Evolutionary conservation across 2,888 invertebrate species (phyloP).

Genomic region (Xanthostigma xanthostigma): DNA sequence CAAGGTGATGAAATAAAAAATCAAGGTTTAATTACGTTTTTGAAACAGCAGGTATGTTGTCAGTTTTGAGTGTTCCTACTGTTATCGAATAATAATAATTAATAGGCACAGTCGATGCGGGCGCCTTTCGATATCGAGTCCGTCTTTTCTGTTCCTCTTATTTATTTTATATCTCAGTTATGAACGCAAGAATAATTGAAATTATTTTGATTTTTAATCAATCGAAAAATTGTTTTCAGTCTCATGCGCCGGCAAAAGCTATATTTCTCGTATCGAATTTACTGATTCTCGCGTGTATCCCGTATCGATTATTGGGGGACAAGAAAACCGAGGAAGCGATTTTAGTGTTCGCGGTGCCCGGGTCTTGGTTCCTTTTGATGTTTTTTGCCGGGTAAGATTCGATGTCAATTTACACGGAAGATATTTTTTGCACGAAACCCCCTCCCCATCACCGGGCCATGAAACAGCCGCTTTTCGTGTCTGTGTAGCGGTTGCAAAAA

Average conservation of each 20-base stretch:
- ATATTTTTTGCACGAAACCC: no score
- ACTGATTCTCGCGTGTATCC: constrained; percentile 77
- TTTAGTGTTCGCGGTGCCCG: constrained; percentile 82
- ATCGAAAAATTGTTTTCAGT: constrained; percentile 37
- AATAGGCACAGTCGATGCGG: no score
- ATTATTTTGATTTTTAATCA: constrained; percentile 2
- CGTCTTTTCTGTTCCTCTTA: no score
- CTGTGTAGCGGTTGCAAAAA: no score
- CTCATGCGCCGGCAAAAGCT: constrained; percentile 86
- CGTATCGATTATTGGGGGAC: constrained; percentile 61
- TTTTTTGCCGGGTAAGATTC: constrained; percentile 87
- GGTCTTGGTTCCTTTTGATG: constrained; percentile 94
- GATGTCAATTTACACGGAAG: background rate
- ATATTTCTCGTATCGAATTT: constrained; percentile 87
- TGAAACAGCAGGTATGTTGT: constrained; percentile 70
- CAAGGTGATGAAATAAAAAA: constrained; percentile 91
- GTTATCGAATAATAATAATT: no score
- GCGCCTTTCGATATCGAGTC: background rate
- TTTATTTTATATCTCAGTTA: no score
- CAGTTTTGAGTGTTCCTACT: background rate
- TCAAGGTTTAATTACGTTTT: constrained; percentile 78
- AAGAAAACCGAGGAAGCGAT: constrained; percentile 79
- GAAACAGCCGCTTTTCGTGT: no score
- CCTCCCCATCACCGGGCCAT: no score
- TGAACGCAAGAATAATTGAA: background rate